Base-by-base conservation (phyloP, 2,113 vertebrate genomes). In the Zapornia atra region DNA sequence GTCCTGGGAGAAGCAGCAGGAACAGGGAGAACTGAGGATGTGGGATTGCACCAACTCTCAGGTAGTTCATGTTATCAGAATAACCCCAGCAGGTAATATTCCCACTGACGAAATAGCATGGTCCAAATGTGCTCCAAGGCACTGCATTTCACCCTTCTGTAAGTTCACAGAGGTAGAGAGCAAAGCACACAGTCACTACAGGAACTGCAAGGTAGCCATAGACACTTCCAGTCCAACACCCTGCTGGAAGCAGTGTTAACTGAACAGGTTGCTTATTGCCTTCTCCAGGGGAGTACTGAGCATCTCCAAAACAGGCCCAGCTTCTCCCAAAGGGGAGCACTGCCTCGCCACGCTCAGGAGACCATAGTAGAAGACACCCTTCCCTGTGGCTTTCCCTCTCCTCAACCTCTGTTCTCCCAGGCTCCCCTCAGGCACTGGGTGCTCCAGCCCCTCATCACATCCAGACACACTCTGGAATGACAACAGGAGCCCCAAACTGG, bases 341-440 rank as follows among this genome's bases (percentile, higher is more conserved):
- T 69, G 69, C 24, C 11, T 12, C 31, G 53, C 64, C 54, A 17
- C 50, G 17, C 38, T n/a, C n/a, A 42, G n/a, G 75, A 83, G 26
- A 54, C 33, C 34, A 64, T 1, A 72, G 59, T 36, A 44, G 17
- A 88, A 78, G 31, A 64, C 28, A 34, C 28, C 14, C 25, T 75
- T 11, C 29, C 13, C 34, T 77, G 25, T 59, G 54, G 24, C 48
- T 50, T 79, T 13, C 34, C 13, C 19, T 48, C 16, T 82, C 21
- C 53, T 46, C 15, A 46, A 34, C 2, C 36, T 36, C 78, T 40
- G 3, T 36, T 61, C 36, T 85, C 20, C 34, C 20, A 56, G 56
- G 26, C 26, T 42, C 50, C 40, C 57, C 38, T 40, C 5, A 10
- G 3, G 28, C 0, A 1, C 28, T 19, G 8, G 2, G 15, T n/a